Conservation (phyloP, 2,797 vertebrate species). For the Threskiornis aethiopicus region DNA sequence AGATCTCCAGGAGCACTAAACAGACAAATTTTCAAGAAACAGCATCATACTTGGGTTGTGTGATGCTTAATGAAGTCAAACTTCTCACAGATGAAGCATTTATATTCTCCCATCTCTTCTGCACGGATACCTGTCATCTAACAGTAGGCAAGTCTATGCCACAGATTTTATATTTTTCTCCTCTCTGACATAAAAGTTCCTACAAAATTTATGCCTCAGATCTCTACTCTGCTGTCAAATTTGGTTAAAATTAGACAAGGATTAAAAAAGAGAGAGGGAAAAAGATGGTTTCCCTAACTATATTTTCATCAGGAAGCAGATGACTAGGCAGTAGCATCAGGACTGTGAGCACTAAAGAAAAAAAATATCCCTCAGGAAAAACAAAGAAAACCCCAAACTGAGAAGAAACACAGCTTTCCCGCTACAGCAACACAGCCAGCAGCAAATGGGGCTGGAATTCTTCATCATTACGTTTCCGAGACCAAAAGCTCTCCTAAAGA, state of each 20-base stretch:
- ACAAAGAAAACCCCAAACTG: neutral
- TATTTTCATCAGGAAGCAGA: neutral
- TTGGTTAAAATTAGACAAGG: slow-evolving; percentile 10
- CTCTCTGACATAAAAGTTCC: slow-evolving; percentile 6
- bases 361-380: neutral
- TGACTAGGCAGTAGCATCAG: neutral
- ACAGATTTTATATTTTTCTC: neutral
- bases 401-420: neutral
- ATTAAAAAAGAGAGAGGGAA: neutral
- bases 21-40: neutral
- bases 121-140: neutral
- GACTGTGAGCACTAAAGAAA: neutral
- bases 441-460: neutral
- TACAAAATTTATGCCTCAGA: slow-evolving; percentile 6
- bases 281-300: neutral
- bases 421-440: neutral
- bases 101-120: neutral
- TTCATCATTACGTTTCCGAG: neutral
- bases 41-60: neutral
- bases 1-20: neutral
- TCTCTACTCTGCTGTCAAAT: slow-evolving; percentile 30
- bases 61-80: neutral
- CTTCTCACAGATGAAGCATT: neutral
- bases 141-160: neutral
- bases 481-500: slow-evolving; percentile 15